Evolutionary conservation across 2,113 vertebrate genomes (phyloP).

Genomic region (Cnemophilus loriae): DNA sequence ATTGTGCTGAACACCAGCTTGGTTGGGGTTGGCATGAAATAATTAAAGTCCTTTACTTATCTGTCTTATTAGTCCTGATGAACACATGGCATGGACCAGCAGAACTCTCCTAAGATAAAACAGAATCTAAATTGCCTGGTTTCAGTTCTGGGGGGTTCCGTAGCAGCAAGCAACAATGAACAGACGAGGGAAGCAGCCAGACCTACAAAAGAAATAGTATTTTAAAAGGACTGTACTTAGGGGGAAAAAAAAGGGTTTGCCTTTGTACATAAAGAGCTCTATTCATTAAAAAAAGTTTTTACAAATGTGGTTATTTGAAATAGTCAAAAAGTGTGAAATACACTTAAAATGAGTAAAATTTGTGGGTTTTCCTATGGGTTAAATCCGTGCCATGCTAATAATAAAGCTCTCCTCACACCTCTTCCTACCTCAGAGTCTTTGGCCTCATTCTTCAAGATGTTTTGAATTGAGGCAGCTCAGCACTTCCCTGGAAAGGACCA

Average conservation of each 20-base stretch:
- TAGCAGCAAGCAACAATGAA: constrained; percentile 54
- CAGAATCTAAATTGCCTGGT: not conserved
- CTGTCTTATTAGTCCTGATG: constrained; percentile 25
- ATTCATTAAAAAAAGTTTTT: constrained; percentile 58
- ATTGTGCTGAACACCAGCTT: not conserved
- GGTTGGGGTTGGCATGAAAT: not conserved
- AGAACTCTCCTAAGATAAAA: not conserved
- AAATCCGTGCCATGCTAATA: constrained; percentile 36
- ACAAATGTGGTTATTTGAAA: constrained; percentile 57
- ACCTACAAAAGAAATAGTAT: constrained; percentile 59
- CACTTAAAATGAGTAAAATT: constrained; percentile 52
- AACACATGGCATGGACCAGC: not conserved
- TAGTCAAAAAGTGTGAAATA: constrained; percentile 49
- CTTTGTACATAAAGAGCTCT: constrained; percentile 60
- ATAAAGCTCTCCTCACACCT: constrained; percentile 57
- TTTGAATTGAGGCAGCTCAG: constrained; percentile 28
- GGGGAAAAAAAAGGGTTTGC: not conserved
- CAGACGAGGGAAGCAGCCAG: constrained; percentile 66
- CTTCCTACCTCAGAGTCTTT: not conserved
- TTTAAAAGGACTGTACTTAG: constrained; percentile 24
- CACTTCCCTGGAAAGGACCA: not conserved
- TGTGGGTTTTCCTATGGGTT: constrained; percentile 46
- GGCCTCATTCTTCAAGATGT: constrained; percentile 34
- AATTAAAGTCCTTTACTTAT: constrained; percentile 26
- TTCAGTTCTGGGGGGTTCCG: constrained; percentile 1